Conservation (phyloP, 2,888 invertebrate genomes). For the Pachycephus smyrnensis region DNA sequence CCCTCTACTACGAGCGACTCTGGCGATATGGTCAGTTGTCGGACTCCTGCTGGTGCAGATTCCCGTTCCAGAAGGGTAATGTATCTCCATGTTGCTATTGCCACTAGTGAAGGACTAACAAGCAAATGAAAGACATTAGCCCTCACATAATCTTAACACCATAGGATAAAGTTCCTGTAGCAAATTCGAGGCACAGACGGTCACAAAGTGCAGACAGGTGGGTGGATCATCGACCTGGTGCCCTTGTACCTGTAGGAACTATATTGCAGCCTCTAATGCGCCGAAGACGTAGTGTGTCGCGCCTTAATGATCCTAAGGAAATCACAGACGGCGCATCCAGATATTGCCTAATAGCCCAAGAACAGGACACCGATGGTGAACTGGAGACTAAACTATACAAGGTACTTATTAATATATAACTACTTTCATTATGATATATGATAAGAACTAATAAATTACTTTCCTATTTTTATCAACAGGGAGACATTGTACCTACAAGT, state of each 20-base stretch:
- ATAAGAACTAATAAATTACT: background rate
- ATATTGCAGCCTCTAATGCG: conserved; percentile 88
- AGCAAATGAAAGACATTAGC: too few relatives aligned
- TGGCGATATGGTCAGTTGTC: background rate
- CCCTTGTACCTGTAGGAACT: conserved; percentile 87
- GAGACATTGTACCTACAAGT: conserved; percentile 92
- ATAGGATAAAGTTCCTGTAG: conserved; percentile 74
- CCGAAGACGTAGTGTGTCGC: conserved; percentile 85
- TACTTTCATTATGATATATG: background rate
- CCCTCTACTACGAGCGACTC: background rate
- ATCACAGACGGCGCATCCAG: conserved; percentile 73
- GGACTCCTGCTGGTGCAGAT: background rate
- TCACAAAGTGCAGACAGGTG: conserved; percentile 86
- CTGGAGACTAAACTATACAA: conserved; percentile 95
- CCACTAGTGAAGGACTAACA: too few relatives aligned
- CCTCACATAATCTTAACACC: background rate
- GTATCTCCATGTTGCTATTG: background rate
- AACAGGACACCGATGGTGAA: conserved; percentile 91
- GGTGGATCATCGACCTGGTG: conserved; percentile 91
- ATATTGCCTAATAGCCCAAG: conserved; percentile 94
- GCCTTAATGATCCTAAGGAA: conserved; percentile 82
- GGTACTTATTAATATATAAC: conserved; percentile 60
- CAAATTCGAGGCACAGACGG: conserved; percentile 81
- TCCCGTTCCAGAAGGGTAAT: background rate
- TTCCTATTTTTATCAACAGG: conserved; percentile 67